A percentile compares a stretch with the other conserved stretches of the same genome.
Conservation (phyloP, 2,888 invertebrate genomes). For the Eurytoma californica region DNA sequence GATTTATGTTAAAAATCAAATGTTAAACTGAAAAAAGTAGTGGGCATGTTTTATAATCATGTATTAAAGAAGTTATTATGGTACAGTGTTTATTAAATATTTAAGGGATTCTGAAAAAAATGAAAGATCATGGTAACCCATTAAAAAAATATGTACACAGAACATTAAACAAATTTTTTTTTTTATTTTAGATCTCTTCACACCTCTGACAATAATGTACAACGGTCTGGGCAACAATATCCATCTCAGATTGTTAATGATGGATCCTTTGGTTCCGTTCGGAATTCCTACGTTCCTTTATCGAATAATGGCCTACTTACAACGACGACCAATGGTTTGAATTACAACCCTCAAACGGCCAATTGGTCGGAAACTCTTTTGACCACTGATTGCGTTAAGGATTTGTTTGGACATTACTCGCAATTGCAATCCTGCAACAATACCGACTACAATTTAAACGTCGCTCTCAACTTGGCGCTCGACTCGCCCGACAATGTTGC, state of each 20-base stretch:
- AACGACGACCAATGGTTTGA: constrained; percentile 60
- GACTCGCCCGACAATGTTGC: constrained; percentile 62
- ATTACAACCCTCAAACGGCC: constrained; percentile 58
- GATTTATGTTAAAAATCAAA: not conserved
- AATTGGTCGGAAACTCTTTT: constrained; percentile 65
- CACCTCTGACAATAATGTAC: constrained; percentile 57
- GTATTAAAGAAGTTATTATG: too few relatives aligned
- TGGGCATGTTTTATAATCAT: too few relatives aligned
- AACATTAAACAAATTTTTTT: not conserved
- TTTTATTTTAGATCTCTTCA: constrained; percentile 42
- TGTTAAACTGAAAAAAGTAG: not conserved
- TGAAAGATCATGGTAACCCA: too few relatives aligned
- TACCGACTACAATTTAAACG: constrained; percentile 69
- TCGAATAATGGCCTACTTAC: constrained; percentile 65
- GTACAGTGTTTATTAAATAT: too few relatives aligned
- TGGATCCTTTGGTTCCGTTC: constrained; percentile 44
- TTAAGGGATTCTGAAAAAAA: too few relatives aligned
- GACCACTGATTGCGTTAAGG: constrained; percentile 63
- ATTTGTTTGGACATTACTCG: constrained; percentile 68
- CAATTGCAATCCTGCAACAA: constrained; percentile 59
- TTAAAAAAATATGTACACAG: too few relatives aligned
- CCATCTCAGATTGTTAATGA: constrained; percentile 57
- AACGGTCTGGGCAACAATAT: constrained; percentile 54
- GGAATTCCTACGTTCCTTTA: constrained; percentile 61
- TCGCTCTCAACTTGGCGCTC: constrained; percentile 59